Conservation (phyloP, 2,797 vertebrate species). For the Apogon hyalosoma region DNA sequence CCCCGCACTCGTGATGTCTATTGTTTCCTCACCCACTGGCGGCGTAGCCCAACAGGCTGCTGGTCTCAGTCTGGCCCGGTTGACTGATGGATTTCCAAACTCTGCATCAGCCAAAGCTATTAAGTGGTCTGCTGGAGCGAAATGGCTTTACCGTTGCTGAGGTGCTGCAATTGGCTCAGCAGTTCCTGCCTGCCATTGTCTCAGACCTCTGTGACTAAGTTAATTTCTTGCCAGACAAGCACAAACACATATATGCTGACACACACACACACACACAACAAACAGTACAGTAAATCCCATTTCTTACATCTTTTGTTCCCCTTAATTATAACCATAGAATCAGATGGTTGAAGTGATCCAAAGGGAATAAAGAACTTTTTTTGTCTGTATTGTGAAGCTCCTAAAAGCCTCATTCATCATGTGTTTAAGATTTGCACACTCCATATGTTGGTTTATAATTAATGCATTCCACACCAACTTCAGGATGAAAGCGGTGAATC, state of each 20-base stretch:
- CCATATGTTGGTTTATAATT: conserved; percentile 41
- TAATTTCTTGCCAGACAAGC: conserved; percentile 78
- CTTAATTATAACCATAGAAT: conserved; percentile 51
- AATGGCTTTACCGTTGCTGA: conserved; percentile 69
- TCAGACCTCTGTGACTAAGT: conserved; percentile 72
- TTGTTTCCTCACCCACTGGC: conserved; percentile 57
- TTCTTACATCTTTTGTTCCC: conserved; percentile 50
- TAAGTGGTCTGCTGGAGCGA: conserved; percentile 80
- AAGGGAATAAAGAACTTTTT: conserved; percentile 36
- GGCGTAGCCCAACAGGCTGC: conserved; percentile 54
- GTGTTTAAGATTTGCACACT: conserved; percentile 35
- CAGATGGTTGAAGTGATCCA: conserved; percentile 47
- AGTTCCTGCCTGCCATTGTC: conserved; percentile 73
- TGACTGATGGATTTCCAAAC: conserved; percentile 74
- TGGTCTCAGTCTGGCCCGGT: conserved; percentile 66
- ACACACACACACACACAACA: conserved; percentile 61
- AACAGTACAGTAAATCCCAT: conserved; percentile 57
- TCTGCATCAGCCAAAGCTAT: conserved; percentile 75
- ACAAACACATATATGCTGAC: conserved; percentile 62
- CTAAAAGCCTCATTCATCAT: conserved; percentile 46
- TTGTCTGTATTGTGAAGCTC: conserved; percentile 19
- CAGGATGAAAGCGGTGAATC: conserved; percentile 51
- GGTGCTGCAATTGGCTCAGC: conserved; percentile 66
- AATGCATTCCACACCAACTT: conserved; percentile 40
- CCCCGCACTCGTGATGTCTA: conserved; percentile 36